Evolutionary conservation across 2,797 vertebrate genomes (phyloP).

Genomic region (Mycteria americana): DNA sequence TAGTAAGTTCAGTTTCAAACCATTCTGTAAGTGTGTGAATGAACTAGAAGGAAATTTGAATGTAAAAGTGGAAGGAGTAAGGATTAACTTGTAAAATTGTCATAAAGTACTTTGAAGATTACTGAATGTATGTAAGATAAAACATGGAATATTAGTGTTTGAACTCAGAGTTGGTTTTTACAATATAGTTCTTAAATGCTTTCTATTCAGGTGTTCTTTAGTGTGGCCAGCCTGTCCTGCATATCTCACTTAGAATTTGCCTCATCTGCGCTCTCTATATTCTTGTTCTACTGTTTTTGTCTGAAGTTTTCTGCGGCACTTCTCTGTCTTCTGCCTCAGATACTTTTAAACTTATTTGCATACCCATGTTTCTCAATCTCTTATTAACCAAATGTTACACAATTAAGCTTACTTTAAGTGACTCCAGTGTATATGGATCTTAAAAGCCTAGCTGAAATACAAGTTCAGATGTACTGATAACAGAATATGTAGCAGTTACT

Average conservation of each 20-base stretch:
- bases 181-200: fast-evolving
- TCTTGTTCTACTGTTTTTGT: neutral
- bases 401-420: neutral
- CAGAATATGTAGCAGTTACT: neutral
- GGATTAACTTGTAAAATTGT: neutral
- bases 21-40: neutral
- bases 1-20: neutral
- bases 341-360: neutral
- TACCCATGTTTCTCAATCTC: neutral
- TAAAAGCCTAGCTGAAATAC: neutral
- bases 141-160: neutral
- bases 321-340: constrained; percentile 15
- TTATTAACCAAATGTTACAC: neutral
- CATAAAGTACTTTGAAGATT: neutral
- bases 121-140: neutral
- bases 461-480: neutral
- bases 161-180: neutral
- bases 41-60: neutral
- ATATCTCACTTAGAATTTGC: neutral
- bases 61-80: neutral
- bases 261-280: neutral
- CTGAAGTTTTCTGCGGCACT: constrained; percentile 27
- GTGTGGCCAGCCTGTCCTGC: neutral
- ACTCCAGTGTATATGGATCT: fast-evolving
- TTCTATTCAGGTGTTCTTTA: neutral